phyloP scores from a whole-genome alignment of 2,113 vertebrate genomes.

The Neomonachus schauinslandi region DNA sequence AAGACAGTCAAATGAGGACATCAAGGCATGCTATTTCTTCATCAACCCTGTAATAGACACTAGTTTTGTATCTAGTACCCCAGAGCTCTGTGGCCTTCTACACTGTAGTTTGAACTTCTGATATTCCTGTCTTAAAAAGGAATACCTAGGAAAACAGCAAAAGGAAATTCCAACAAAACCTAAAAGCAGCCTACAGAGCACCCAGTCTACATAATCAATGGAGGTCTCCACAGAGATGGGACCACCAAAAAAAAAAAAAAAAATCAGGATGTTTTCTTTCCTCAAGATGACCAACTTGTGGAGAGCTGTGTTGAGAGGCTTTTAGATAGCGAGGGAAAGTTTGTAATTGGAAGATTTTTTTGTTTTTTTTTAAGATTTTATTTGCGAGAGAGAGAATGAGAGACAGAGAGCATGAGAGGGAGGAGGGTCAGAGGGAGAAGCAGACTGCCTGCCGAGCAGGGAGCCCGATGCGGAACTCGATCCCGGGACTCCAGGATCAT shows the following conservation, averaged over 20 bases:
- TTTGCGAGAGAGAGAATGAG: no score
- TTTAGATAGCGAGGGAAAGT: neutral
- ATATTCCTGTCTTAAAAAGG: neutral
- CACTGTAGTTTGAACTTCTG: neutral
- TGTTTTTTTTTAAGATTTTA: no score
- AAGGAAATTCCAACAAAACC: neutral
- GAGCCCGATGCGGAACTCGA: no score
- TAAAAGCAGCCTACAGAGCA: neutral
- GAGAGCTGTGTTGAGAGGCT: neutral
- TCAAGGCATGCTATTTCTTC: neutral
- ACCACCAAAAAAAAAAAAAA: neutral
- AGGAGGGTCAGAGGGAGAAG: no score
- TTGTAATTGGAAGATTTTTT: neutral
- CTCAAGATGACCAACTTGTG: neutral
- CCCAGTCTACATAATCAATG: neutral
- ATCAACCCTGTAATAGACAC: neutral
- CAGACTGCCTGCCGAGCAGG: no score
- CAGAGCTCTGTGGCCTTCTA: neutral
- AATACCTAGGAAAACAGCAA: neutral
- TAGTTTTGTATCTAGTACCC: neutral
- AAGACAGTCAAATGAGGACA: neutral
- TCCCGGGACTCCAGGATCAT: no score
- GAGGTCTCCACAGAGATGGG: neutral
- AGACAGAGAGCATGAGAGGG: no score
- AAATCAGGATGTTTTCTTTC: neutral